Evolutionary conservation across 2,888 invertebrate genomes (phyloP).

Genomic region (Chamaedrilus cognettii): DNA sequence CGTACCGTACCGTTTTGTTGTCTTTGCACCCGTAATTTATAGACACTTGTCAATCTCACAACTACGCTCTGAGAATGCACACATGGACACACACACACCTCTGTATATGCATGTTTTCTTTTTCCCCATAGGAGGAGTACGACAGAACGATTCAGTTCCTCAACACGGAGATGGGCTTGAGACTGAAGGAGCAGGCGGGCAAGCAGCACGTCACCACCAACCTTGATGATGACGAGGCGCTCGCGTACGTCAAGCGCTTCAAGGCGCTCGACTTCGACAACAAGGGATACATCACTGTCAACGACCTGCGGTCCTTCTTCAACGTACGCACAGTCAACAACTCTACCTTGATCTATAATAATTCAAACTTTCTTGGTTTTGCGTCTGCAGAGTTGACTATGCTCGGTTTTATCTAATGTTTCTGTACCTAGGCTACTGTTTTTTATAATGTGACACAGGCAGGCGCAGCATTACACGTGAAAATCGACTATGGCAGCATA

Average conservation of each 20-base stretch:
- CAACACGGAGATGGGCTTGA: constrained; percentile 94
- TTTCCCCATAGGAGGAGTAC: constrained; percentile 70
- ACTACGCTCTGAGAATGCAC: too few relatives aligned
- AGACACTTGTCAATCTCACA: too few relatives aligned
- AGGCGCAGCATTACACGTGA: too few relatives aligned
- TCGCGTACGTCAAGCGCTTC: constrained; percentile 92
- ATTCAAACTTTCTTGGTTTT: too few relatives aligned
- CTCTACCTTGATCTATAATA: not conserved
- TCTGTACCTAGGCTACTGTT: not conserved
- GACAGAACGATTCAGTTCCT: constrained; percentile 83
- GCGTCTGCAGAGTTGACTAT: too few relatives aligned
- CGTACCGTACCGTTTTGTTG: too few relatives aligned
- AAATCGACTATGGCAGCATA: too few relatives aligned
- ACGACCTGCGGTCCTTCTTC: constrained; percentile 91
- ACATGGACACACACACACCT: too few relatives aligned
- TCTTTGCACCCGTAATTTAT: too few relatives aligned
- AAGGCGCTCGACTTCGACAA: constrained; percentile 92
- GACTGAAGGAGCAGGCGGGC: constrained; percentile 77
- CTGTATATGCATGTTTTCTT: too few relatives aligned
- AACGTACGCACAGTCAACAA: constrained; percentile 84
- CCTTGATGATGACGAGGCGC: constrained; percentile 90
- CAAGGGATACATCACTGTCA: constrained; percentile 98
- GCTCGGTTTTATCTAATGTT: not conserved
- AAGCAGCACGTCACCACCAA: constrained; percentile 81
- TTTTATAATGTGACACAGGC: not conserved